Percentiles rank a stretch among this genome's conserved stretches.
These are phyloP conservation scores for Cataglyphis rosenhaueri DNA, from an alignment of 2,888 invertebrate species.

Conservation along the genomic window DNA sequence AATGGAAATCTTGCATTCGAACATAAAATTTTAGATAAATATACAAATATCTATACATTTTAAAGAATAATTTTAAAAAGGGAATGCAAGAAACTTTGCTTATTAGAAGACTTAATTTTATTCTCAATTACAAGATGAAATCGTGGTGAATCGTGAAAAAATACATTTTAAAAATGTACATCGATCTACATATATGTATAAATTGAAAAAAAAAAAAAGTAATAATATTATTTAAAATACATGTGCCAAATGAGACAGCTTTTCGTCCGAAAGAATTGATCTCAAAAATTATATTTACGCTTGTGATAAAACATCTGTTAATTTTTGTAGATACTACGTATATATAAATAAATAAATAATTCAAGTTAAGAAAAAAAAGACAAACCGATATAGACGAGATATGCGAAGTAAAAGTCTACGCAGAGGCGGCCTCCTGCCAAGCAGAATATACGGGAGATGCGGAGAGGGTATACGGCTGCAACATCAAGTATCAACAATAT, in stretches of 20 bases:
- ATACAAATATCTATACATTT: neutral
- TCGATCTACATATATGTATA: neutral
- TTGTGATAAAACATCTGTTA: neutral
- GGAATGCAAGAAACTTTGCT: neutral
- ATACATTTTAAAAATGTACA: neutral
- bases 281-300: neutral
- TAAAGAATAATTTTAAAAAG: neutral
- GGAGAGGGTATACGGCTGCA: slow-evolving; percentile 72
- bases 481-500: slow-evolving; percentile 85
- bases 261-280: neutral
- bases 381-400: slow-evolving; percentile 21
- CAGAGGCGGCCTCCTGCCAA: slow-evolving; percentile 64
- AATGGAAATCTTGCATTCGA: neutral
- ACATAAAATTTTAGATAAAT: neutral
- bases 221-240: neutral
- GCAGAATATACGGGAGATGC: slow-evolving; percentile 44
- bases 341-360: slow-evolving; percentile 7
- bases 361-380: slow-evolving; percentile 13
- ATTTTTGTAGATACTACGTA: neutral
- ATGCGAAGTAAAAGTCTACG: slow-evolving; percentile 22
- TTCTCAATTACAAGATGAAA: neutral
- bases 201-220: neutral
- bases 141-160: neutral
- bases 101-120: neutral
- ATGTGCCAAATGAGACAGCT: neutral